phyloP scores from a whole-genome alignment of 2,113 vertebrate genomes.

The Eurystomus gularis region DNA sequence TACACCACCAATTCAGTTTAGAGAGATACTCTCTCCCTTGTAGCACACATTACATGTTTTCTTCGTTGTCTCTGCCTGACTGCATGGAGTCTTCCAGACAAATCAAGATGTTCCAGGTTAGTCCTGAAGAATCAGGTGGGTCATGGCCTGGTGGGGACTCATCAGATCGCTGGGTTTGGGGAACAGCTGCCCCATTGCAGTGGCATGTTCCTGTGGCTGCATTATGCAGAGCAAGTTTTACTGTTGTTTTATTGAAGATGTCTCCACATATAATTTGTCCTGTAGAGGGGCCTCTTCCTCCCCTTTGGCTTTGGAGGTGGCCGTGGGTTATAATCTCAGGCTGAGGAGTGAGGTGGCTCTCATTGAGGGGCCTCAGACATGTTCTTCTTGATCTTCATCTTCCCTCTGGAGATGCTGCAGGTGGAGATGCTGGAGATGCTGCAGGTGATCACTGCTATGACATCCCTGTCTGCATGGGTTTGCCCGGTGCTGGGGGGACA shows the following conservation, averaged over 20 bases:
- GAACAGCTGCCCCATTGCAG: rapidly evolving
- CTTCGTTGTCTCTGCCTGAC: not conserved
- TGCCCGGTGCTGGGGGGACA: not conserved
- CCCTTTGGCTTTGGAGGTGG: not conserved
- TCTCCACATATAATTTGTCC: not conserved
- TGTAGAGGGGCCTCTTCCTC: not conserved
- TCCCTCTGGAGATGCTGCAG: not conserved
- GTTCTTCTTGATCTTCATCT: not conserved
- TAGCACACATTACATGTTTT: no score
- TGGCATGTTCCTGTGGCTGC: not conserved
- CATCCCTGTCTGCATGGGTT: not conserved
- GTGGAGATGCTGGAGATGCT: not conserved
- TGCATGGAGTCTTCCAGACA: not conserved
- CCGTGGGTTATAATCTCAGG: not conserved
- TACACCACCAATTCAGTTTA: rapidly evolving
- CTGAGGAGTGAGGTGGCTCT: not conserved
- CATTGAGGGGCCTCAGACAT: not conserved
- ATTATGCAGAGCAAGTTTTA: not conserved
- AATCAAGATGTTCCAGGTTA: not conserved
- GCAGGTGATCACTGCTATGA: not conserved
- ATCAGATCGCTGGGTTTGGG: not conserved
- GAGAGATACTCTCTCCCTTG: not conserved
- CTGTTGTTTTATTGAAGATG: not conserved
- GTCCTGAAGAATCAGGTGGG: not conserved
- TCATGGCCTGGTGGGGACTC: not conserved